Evolutionary conservation across 2,797 vertebrate species (phyloP), one percentile per base, ranked within the genome.

Genomic region (Arrhamphus sclerolepis): DNA sequence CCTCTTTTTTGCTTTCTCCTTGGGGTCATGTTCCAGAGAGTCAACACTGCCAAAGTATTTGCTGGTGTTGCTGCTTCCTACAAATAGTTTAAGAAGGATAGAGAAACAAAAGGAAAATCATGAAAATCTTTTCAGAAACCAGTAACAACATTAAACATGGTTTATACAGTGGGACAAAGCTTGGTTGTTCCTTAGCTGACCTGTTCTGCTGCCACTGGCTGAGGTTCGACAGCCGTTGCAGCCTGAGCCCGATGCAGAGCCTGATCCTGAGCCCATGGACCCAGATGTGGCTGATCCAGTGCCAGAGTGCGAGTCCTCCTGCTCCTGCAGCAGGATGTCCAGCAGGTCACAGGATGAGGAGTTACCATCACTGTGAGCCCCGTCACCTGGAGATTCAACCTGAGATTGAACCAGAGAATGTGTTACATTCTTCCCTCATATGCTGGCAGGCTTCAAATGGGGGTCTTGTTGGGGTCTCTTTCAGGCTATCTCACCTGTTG

Each of bases 11-110:
- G 57, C 44, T 78, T 89, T 89, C 19, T 62, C 70, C 41, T 90
- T 93, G 56, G 87, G 90, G 58, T 95, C 91, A 1, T 94, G 94
- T 77, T 98, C 96, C 10, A 95, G 94, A 4, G 95, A 97, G 79
- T 97, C 95, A 0, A 95, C 68, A 40, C 95, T 96, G 62, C 95
- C 95, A 0, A 97, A 98, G 82, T 96, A 98, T 65, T 94, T 97
- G 92, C 95, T 97, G 78, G 92, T 95, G 82, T 93, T 94, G 85
- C 94, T 96, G 74, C 96, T 96, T 54, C 94, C 97, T 99, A 66
- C 3, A 18, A 16, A 1, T 16, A 13, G 18, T 53, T 17, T 1
- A n/a, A 17, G 7, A 34, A 17, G 14, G 18, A 56, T 1, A 31
- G 13, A 6, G 2, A 20, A 3, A 8, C 17, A 8, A 13, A 13